phyloP scores from a whole-genome alignment of 2,797 vertebrate species.

The Xiphorhynchus erythropygius region DNA sequence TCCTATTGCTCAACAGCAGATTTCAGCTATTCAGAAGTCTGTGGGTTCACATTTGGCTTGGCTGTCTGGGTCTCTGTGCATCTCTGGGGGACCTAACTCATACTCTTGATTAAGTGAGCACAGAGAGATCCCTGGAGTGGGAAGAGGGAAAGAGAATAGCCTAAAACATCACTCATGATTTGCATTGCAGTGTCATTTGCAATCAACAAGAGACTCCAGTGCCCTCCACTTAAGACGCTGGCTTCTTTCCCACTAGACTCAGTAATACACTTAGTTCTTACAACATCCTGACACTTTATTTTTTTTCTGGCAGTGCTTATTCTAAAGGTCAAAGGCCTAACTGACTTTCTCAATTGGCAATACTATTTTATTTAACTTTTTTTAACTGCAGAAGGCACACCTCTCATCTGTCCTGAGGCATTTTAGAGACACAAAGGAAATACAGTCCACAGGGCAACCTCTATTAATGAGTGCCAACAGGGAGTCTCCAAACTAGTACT shows the following conservation, averaged over 20 bases:
- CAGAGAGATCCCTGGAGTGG: neutral
- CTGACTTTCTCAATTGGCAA: neutral
- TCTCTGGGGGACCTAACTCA: neutral
- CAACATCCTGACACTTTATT: neutral
- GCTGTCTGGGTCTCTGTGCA: neutral
- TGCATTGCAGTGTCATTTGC: constrained; percentile 3
- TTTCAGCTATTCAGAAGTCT: neutral
- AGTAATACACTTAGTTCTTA: constrained; percentile 36
- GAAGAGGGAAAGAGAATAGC: neutral
- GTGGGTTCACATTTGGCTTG: neutral
- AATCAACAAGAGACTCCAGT: neutral
- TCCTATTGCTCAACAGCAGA: neutral
- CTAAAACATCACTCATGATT: neutral
- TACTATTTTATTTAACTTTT: neutral
- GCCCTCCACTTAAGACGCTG: neutral
- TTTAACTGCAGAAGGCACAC: neutral
- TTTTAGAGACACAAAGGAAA: neutral
- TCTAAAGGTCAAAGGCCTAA: constrained; percentile 27
- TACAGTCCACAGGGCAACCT: neutral
- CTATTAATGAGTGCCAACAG: neutral
- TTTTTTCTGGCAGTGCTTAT: constrained; percentile 32
- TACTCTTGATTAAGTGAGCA: neutral
- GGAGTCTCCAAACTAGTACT: neutral
- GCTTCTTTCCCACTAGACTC: constrained; percentile 2
- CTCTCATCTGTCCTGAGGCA: neutral